phyloP scores from a whole-genome alignment of 2,797 vertebrate genomes.

The Lates japonicus region DNA sequence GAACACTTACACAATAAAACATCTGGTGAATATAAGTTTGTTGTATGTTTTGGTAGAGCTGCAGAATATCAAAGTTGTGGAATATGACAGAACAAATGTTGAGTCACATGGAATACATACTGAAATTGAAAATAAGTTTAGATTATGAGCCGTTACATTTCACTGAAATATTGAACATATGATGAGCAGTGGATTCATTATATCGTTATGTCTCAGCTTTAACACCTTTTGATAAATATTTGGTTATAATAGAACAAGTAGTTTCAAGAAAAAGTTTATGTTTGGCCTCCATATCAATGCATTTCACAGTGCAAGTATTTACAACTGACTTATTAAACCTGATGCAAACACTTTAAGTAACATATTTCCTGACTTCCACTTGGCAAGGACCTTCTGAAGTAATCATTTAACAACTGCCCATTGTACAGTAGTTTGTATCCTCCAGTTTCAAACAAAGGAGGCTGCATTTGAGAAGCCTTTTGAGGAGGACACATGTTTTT shows the following conservation, averaged over 20 bases:
- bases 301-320: too few species aligned
- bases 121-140: neutral
- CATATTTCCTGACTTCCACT: constrained; percentile 29
- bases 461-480: neutral
- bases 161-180: neutral
- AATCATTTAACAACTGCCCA: constrained; percentile 53
- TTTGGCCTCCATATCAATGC: too few species aligned
- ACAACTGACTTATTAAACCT: neutral
- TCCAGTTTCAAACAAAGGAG: neutral
- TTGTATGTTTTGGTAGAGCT: too few species aligned
- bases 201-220: neutral
- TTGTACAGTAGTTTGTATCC: constrained; percentile 22
- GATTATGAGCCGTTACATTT: neutral
- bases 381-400: constrained; percentile 51
- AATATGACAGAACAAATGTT: neutral
- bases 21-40: too few species aligned
- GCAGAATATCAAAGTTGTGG: too few species aligned
- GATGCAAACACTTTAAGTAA: constrained; percentile 4
- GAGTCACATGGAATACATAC: neutral
- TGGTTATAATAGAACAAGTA: too few species aligned
- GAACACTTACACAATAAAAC: too few species aligned
- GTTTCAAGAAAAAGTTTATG: neutral
- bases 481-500: constrained; percentile 10
- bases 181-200: neutral
- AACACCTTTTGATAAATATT: neutral